A percentile compares a stretch with the other conserved stretches of the same genome.
These are phyloP conservation scores for Anarsia innoxiella DNA, from an alignment of 2,888 invertebrate species.

Conservation along the genomic window DNA sequence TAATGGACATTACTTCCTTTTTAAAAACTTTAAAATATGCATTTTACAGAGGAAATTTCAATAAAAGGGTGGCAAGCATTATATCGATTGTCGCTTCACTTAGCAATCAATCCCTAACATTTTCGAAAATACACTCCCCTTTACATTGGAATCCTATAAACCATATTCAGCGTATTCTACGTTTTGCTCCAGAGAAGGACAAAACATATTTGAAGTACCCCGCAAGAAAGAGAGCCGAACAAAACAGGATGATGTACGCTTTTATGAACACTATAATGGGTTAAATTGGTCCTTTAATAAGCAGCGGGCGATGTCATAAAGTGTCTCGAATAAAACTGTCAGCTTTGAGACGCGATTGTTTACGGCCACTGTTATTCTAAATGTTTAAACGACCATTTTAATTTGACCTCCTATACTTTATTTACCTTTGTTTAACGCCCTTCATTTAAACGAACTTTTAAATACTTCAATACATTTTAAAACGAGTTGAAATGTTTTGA, in stretches of 20 bases:
- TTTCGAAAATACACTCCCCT: slow-evolving; percentile 57
- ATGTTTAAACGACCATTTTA: slow-evolving; percentile 26
- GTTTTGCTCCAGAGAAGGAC: slow-evolving; percentile 30
- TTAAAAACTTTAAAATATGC: too few species aligned
- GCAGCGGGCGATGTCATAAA: slow-evolving; percentile 55
- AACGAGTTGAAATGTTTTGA: too few species aligned
- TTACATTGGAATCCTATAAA: slow-evolving; percentile 62
- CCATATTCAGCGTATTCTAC: slow-evolving; percentile 48
- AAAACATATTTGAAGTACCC: slow-evolving; percentile 16
- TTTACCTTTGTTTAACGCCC: slow-evolving; percentile 7
- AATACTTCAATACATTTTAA: too few species aligned
- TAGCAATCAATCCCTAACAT: slow-evolving; percentile 37
- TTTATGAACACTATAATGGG: slow-evolving; percentile 70
- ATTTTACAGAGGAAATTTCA: too few species aligned
- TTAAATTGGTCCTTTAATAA: slow-evolving; percentile 71
- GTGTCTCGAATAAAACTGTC: slow-evolving; percentile 56
- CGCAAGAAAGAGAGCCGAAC: slow-evolving; percentile 36
- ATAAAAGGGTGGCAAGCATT: too few species aligned
- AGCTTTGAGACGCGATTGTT: slow-evolving; percentile 40
- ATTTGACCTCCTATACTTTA: slow-evolving; percentile 19
- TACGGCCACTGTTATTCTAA: slow-evolving; percentile 30
- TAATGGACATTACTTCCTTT: too few species aligned
- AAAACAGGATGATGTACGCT: slow-evolving; percentile 70
- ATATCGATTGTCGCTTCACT: slow-evolving; percentile 6
- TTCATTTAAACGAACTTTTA: too few species aligned